Base-by-base conservation (phyloP, 2,113 vertebrate genomes). In the Vanacampus margaritifer region DNA sequence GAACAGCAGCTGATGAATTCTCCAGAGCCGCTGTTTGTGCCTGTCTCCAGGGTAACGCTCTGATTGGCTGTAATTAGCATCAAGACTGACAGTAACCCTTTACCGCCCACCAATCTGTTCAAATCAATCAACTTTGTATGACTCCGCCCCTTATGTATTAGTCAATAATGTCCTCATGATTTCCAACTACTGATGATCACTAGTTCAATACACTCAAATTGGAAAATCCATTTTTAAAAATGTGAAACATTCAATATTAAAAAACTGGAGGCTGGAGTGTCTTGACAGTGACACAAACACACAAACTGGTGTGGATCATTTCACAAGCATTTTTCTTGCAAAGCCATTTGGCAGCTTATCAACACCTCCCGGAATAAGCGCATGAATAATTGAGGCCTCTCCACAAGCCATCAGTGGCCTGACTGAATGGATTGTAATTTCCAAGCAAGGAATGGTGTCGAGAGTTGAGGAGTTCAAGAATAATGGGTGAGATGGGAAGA, bases 301-400 rank as follows among this genome's bases (percentile, higher is more conserved):
- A 36, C 21, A 36, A 53, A 53, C 21, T n/a, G 17, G 8, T 65
- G 46, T 0, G 10, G 43, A n/a, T 50, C 16, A 65, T 35, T 65
- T 48, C 41, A 51, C 21, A 65, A 36, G 32, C 32, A 9, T 50
- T 50, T 64, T 19, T 58, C 14, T 41, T 61, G 58, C 66, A 71
- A 68, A 67, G 71, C 61, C 56, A 67, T 76, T 82, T 76, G 48
- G 71, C 71, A 72, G 71, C 74, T 82, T 78, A 71, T 84, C 75
- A 77, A 71, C 78, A 80, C 74, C 76, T 82, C 63, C 32, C 45
- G 65, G 67, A 84, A 84, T 76, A 68, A 69, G 68, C 37, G 62
- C 79, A 84, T 84, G 73, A 87, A 88, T 87, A 81, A 88, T 83
- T 86, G 43, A 86, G 60, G 68, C 32, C 62, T 67, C 77, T 78